Percentiles rank a stretch among this genome's conserved stretches.
These are phyloP conservation scores for Philhelius pedissequus DNA, from an alignment of 2,888 invertebrate species.

Conservation along the genomic window DNA sequence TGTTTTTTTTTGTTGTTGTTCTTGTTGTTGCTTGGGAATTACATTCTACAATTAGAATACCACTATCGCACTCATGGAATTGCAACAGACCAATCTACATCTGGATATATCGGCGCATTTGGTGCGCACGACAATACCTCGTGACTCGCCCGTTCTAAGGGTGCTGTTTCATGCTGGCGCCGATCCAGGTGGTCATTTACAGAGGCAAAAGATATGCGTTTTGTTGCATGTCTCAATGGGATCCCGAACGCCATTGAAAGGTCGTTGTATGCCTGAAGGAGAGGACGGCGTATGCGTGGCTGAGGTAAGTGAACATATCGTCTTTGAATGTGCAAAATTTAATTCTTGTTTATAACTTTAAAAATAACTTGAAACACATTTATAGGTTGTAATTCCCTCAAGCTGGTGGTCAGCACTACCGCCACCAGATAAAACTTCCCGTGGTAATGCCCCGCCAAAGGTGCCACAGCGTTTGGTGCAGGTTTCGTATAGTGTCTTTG, in stretches of 20 bases:
- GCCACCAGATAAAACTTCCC: slow-evolving; percentile 82
- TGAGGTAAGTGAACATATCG: slow-evolving; percentile 79
- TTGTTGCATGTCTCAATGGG: slow-evolving; percentile 87
- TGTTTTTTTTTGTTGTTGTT: not conserved
- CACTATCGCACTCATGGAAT: slow-evolving; percentile 81
- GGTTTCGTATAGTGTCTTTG: slow-evolving; percentile 92
- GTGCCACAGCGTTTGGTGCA: slow-evolving; percentile 88
- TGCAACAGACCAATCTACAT: slow-evolving; percentile 86
- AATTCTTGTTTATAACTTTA: slow-evolving; percentile 26
- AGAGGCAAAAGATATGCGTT: slow-evolving; percentile 89
- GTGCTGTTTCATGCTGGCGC: slow-evolving; percentile 95
- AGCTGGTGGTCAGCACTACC: slow-evolving; percentile 93
- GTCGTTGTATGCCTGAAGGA: slow-evolving; percentile 95
- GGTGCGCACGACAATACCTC: slow-evolving; percentile 90
- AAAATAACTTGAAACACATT: not conserved
- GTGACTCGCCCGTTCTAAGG: slow-evolving; percentile 93
- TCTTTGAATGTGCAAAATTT: slow-evolving; percentile 9
- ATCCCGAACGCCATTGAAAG: slow-evolving; percentile 84
- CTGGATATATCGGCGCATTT: slow-evolving; percentile 96
- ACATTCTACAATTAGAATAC: slow-evolving; percentile 79
- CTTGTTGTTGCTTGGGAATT: slow-evolving; percentile 3
- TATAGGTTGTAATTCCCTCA: slow-evolving; percentile 88
- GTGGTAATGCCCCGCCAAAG: slow-evolving; percentile 80
- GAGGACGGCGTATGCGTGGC: slow-evolving; percentile 96
- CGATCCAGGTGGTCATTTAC: slow-evolving; percentile 88